Evolutionary conservation across 2,113 vertebrate species (phyloP).

Genomic region (Syngnathoides biaculeatus): DNA sequence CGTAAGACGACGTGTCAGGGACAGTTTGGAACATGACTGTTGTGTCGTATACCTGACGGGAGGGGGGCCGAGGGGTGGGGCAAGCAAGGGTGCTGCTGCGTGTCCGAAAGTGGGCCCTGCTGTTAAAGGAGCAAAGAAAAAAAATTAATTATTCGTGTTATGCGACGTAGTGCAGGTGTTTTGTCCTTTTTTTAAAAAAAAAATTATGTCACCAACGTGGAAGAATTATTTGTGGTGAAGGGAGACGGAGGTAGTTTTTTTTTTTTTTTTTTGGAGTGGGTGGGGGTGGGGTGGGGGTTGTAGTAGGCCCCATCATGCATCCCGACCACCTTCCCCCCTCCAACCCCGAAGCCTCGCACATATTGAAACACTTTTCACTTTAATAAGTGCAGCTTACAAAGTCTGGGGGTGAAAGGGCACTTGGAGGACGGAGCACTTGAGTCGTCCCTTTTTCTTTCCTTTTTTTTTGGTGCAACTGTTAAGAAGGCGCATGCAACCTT

Average conservation of each 20-base stretch:
- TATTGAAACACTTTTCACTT: slow-evolving; percentile 99
- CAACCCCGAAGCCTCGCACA: slow-evolving; percentile 75
- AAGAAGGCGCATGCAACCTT: slow-evolving; percentile 38
- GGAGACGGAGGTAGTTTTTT: too few relatives aligned
- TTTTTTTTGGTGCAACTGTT: slow-evolving; percentile 65
- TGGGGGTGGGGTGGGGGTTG: neutral
- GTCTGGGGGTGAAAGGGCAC: slow-evolving; percentile 95
- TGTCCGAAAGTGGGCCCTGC: slow-evolving; percentile 57
- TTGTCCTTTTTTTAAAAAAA: neutral
- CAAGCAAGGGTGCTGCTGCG: slow-evolving; percentile 54
- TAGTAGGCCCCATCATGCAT: slow-evolving; percentile 60
- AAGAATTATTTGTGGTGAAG: slow-evolving; percentile 3
- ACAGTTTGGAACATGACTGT: slow-evolving; percentile 95
- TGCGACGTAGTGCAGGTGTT: neutral
- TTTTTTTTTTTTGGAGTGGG: too few relatives aligned
- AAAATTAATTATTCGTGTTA: neutral
- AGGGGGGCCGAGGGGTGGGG: slow-evolving; percentile 52
- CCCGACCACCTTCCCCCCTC: slow-evolving; percentile 16
- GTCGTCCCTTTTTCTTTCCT: slow-evolving; percentile 55
- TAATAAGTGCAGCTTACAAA: slow-evolving; percentile 96
- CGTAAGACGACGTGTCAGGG: slow-evolving; percentile 94
- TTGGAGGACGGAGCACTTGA: slow-evolving; percentile 84
- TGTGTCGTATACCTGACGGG: slow-evolving; percentile 45
- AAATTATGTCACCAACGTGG: slow-evolving; percentile 1
- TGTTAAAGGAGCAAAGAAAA: neutral